Evolutionary conservation across 2,888 invertebrate genomes (phyloP).

Genomic region (Glomeris marginata): DNA sequence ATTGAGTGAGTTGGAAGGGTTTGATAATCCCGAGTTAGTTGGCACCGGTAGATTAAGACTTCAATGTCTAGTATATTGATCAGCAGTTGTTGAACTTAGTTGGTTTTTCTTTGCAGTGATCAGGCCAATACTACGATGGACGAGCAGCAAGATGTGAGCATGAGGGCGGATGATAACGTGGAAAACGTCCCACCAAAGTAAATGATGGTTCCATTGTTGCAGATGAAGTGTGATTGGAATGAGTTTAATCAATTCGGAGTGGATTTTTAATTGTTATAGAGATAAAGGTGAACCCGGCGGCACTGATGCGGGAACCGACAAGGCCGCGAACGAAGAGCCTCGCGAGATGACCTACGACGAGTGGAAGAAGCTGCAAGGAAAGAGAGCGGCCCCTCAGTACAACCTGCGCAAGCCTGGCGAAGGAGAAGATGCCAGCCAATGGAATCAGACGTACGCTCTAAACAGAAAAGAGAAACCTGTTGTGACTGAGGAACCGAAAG

Average conservation of each 20-base stretch:
- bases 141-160: not conserved
- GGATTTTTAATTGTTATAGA: slow-evolving; percentile 3
- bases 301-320: slow-evolving; percentile 1
- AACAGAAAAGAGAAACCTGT: slow-evolving; percentile 45
- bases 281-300: slow-evolving; percentile 14
- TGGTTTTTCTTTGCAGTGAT: not conserved
- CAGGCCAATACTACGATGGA: slow-evolving; percentile 3
- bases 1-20: no score
- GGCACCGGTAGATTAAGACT: no score
- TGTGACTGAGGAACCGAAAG: slow-evolving; percentile 54
- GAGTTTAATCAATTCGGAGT: no score
- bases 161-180: slow-evolving; percentile 10
- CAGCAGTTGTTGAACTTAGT: no score
- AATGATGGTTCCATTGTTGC: slow-evolving; percentile 12
- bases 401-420: slow-evolving; percentile 88
- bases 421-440: slow-evolving; percentile 77
- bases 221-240: no score
- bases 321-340: slow-evolving; percentile 54
- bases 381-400: slow-evolving; percentile 69
- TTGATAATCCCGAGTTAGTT: slow-evolving; percentile 16
- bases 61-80: no score
- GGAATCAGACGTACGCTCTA: slow-evolving; percentile 38
- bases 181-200: slow-evolving; percentile 12
- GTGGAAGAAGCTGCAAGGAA: slow-evolving; percentile 67
- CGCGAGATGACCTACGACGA: slow-evolving; percentile 85